These are phyloP conservation scores for Drosophila hydei DNA, from an alignment of 1,140 invertebrate genomes.

Conservation along the genomic window DNA sequence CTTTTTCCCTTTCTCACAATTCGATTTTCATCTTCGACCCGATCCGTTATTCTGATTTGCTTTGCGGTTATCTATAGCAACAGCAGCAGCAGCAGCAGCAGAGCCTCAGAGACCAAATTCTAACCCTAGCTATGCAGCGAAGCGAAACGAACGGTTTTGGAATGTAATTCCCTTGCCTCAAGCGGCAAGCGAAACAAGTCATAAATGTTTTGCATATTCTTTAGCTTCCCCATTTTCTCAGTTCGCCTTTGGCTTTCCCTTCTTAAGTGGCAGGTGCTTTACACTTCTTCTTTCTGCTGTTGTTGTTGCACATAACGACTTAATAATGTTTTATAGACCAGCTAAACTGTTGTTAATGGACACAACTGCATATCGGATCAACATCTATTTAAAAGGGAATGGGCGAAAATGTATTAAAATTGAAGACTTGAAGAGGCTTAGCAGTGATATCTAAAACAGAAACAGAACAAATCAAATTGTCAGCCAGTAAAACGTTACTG, in stretches of 20 bases:
- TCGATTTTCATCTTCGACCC: constrained; percentile 1
- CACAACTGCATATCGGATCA: no score
- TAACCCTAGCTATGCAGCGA: constrained; percentile 1
- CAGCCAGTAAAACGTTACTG: constrained; percentile 1
- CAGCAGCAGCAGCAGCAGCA: background rate
- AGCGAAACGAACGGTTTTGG: background rate
- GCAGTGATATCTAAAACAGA: no score
- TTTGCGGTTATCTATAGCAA: constrained; percentile 24
- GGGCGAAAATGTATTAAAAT: no score
- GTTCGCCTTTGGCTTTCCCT: background rate
- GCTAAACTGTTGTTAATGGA: no score
- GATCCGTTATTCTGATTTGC: constrained; percentile 18
- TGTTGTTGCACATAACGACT: no score
- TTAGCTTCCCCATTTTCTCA: background rate
- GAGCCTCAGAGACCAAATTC: background rate
- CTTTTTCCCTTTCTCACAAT: background rate
- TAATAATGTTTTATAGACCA: no score
- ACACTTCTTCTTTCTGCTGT: no score
- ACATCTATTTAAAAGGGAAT: no score
- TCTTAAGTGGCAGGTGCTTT: background rate
- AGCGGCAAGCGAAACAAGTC: background rate
- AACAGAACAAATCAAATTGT: no score
- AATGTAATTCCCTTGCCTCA: background rate
- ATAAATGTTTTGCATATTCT: background rate
- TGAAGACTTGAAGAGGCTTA: no score